phyloP scores from a whole-genome alignment of 2,113 vertebrate genomes.

The Neomonachus schauinslandi region DNA sequence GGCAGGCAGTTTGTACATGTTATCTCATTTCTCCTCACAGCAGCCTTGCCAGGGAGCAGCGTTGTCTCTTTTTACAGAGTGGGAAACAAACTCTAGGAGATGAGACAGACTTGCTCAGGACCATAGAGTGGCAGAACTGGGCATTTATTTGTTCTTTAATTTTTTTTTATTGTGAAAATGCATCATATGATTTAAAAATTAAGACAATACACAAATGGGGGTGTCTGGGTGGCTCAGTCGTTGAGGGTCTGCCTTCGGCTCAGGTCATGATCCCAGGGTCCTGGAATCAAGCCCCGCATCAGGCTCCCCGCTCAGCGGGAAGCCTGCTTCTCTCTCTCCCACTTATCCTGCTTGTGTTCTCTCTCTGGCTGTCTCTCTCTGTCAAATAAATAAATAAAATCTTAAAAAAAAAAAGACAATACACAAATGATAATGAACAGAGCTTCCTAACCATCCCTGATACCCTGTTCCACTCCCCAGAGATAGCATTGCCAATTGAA shows the following conservation, averaged over 20 bases:
- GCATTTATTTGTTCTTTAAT: not conserved
- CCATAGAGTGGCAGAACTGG: not conserved
- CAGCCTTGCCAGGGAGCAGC: not conserved
- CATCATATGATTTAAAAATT: not conserved
- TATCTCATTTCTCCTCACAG: not conserved
- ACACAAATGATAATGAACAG: not conserved
- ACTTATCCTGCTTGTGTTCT: too few species aligned
- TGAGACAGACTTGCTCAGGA: not conserved
- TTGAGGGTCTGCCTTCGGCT: too few species aligned
- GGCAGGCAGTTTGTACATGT: not conserved
- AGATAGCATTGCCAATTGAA: not conserved
- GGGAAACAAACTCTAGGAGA: not conserved
- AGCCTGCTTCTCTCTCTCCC: too few species aligned
- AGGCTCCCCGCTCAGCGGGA: too few species aligned
- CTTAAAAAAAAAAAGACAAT: not conserved
- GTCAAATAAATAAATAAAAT: too few species aligned
- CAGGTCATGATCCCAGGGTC: too few species aligned
- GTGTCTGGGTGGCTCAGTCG: too few species aligned
- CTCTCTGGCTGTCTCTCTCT: too few species aligned
- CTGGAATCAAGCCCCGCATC: too few species aligned
- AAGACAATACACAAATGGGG: not conserved
- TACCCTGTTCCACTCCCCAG: not conserved
- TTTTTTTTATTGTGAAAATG: slow-evolving; percentile 16
- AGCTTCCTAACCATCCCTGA: not conserved
- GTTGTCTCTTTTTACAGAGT: not conserved